Base-by-base conservation (phyloP, 2,888 invertebrate genomes). In the Idaea dimidiata region DNA sequence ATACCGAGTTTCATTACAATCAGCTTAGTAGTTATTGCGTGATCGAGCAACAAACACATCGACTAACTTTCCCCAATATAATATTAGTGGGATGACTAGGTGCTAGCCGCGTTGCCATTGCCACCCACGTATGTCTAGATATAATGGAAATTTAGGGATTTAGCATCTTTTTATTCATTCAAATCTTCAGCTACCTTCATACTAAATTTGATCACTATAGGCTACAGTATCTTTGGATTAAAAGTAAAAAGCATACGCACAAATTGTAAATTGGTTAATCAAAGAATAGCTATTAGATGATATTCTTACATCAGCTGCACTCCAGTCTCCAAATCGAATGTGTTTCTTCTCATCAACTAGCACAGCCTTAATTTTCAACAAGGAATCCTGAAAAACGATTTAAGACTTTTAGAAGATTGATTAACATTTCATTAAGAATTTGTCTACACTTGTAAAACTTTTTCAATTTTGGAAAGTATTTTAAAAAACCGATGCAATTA, bases 251-350 rank as follows among this genome's bases (percentile, higher is more conserved):
- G 5, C 24, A 24, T 3, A 24, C 1, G 24, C 24, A 24, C 24
- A 24, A 24, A 7, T 33, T 43, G 43, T 1, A 18, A 55, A 16
- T 17, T 18, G n/a, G 59, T 14, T 31, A 54, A 17, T 33, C 10
- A 32, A 6, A 55, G 3, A 57, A 59, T 14, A 62, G 5, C 24
- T 24, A 55, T 5, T 53, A 24, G 6, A 58, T 16, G 18, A 10
- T 31, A 33, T 17, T 31, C 94, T 94, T 93, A 98, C 98, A 87
- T 99, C 99, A 83, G 96, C 96, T 0, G 94, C 95, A 88, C 96
- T 97, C 99, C 99, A 99, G 73, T 97, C 97, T 16, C 96, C 96
- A 85, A 98, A 98, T 65, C 99, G 94, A 75, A 99, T 95, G 83
- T 99, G 98, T 86, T 96, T 97, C 85, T 98, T 97, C 74, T 99